Percentiles rank a stretch among this genome's conserved stretches.
Conservation (phyloP, 2,888 invertebrate species). For the Argynnis bischoffii region DNA sequence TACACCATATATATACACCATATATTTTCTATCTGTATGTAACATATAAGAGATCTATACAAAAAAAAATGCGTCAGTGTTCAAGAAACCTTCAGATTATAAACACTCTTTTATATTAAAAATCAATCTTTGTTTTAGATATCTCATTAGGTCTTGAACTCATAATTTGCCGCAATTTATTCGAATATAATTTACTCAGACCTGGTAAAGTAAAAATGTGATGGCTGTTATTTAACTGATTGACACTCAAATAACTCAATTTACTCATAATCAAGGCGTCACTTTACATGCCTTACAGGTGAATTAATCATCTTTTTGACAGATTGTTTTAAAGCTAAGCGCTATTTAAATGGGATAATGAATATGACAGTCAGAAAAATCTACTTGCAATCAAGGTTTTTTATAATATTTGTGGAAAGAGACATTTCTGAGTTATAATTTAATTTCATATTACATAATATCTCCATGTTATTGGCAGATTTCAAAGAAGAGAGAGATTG, state of each 20-base stretch:
- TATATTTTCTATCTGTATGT: too few relatives aligned
- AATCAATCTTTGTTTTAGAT: too few relatives aligned
- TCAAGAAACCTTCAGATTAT: too few relatives aligned
- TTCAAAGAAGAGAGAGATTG: too few relatives aligned
- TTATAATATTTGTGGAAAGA: conserved; percentile 3
- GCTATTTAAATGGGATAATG: conserved; percentile 18
- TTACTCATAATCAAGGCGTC: conserved; percentile 18
- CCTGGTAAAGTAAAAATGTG: conserved; percentile 1
- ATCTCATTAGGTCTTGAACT: too few relatives aligned
- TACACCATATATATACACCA: too few relatives aligned
- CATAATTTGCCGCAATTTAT: conserved; percentile 5
- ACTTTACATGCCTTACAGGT: conserved; percentile 19
- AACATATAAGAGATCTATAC: too few relatives aligned
- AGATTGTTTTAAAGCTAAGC: conserved; percentile 16
- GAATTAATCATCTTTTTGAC: conserved; percentile 23
- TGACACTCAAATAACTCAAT: conserved; percentile 19
- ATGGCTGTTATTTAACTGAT: conserved; percentile 12
- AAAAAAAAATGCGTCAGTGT: too few relatives aligned
- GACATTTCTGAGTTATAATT: too few relatives aligned
- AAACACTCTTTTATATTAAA: too few relatives aligned
- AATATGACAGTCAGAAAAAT: conserved; percentile 17
- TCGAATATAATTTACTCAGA: conserved; percentile 9
- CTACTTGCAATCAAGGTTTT: conserved; percentile 3
- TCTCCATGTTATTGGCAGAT: too few relatives aligned
- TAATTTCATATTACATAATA: too few relatives aligned